A percentile compares a stretch with the other conserved stretches of the same genome.
Evolutionary conservation across 1,140 invertebrate genomes (phyloP).

Genomic region (Mesaphorura yosii): DNA sequence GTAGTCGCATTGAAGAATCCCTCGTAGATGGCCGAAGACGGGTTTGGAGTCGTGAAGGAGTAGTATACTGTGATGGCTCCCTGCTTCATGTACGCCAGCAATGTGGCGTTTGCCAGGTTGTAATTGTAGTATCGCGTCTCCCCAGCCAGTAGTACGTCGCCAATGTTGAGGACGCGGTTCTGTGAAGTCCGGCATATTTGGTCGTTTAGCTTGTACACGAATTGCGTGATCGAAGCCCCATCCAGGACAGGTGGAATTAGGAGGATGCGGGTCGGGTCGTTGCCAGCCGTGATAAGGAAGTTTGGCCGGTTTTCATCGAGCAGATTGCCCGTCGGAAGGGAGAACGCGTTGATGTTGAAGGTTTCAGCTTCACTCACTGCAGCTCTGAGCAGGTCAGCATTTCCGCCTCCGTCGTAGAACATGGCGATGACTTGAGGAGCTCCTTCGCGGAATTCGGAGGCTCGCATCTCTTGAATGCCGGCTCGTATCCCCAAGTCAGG

Average conservation of each 20-base stretch:
- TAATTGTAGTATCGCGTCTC: neutral
- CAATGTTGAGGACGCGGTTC: neutral
- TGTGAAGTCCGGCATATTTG: neutral
- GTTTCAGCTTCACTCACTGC: no score
- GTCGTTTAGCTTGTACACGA: neutral
- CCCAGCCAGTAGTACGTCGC: neutral
- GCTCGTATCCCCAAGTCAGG: neutral
- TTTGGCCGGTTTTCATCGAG: no score
- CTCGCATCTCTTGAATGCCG: neutral
- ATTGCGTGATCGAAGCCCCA: neutral
- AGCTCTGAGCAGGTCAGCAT: no score
- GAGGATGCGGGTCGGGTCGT: no score
- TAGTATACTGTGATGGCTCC: neutral
- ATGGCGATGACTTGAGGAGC: neutral
- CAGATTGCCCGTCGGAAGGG: no score
- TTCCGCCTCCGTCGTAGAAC: constrained; percentile 14
- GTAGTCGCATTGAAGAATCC: no score
- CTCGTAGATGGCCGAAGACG: neutral
- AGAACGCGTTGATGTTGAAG: no score
- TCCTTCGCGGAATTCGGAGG: neutral
- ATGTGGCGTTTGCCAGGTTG: neutral
- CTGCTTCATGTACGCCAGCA: neutral
- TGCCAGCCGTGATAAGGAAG: no score
- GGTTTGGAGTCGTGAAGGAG: neutral
- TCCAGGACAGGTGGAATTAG: neutral